A percentile compares a stretch with the other conserved stretches of the same genome.
phyloP scores from a whole-genome alignment of 2,888 invertebrate genomes.

The Anticlea derivata region DNA sequence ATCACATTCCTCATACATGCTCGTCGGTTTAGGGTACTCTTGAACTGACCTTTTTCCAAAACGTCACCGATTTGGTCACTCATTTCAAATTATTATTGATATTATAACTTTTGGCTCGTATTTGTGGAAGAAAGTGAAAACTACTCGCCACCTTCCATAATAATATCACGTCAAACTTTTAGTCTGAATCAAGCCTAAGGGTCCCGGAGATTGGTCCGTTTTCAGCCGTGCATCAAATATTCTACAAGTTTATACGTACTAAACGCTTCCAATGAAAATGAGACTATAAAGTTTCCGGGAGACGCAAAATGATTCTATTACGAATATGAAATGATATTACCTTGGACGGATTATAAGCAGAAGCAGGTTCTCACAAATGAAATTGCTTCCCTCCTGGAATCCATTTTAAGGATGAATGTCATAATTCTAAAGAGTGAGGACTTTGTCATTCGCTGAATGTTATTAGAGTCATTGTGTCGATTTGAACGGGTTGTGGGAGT shows the following conservation, averaged over 20 bases:
- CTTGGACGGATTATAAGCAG: slow-evolving; percentile 83
- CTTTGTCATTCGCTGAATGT: slow-evolving; percentile 62
- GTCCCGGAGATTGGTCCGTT: slow-evolving; percentile 72
- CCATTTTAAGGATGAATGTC: slow-evolving; percentile 81
- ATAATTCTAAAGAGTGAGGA: slow-evolving; percentile 80
- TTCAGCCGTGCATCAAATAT: slow-evolving; percentile 75
- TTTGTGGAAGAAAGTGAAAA: background rate
- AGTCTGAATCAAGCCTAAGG: slow-evolving; percentile 28
- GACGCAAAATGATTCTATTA: slow-evolving; percentile 83
- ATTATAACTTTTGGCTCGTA: too few species aligned
- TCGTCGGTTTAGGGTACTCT: too few species aligned
- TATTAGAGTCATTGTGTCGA: slow-evolving; percentile 32
- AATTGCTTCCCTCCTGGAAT: slow-evolving; percentile 82
- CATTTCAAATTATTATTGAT: too few species aligned
- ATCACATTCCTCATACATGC: too few species aligned
- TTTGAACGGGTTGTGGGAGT: slow-evolving; percentile 31
- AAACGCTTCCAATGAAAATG: slow-evolving; percentile 83
- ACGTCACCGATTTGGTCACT: too few species aligned
- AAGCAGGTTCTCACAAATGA: slow-evolving; percentile 82
- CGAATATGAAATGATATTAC: slow-evolving; percentile 84
- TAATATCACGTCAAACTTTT: background rate
- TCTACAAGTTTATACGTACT: slow-evolving; percentile 80
- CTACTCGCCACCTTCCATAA: background rate
- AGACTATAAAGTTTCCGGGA: slow-evolving; percentile 82
- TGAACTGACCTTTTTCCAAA: too few species aligned